phyloP scores from a whole-genome alignment of 2,888 invertebrate species.

The Drosophila vallismaia region DNA sequence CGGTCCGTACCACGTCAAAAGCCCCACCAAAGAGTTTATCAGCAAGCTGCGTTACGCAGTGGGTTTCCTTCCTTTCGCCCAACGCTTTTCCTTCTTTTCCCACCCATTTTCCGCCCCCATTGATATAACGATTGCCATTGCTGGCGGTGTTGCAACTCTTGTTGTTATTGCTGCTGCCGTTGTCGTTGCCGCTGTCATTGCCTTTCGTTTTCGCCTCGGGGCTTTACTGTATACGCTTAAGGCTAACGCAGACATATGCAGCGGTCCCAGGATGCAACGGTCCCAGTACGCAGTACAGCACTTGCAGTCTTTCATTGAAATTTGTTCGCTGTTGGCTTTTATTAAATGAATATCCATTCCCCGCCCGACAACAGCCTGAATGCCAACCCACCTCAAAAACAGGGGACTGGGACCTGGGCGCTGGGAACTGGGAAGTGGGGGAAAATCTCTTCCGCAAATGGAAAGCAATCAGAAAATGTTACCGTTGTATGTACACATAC shows the following conservation, averaged over 20 bases:
- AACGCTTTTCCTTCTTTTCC: not conserved
- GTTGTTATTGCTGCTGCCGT: constrained; percentile 6
- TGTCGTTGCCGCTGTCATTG: constrained; percentile 23
- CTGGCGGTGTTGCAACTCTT: constrained; percentile 16
- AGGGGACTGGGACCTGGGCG: not conserved
- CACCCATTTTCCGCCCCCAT: constrained; percentile 23
- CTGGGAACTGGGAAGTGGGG: constrained; percentile 1
- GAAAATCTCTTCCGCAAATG: constrained; percentile 46
- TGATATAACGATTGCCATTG: constrained; percentile 31
- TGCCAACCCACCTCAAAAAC: not conserved
- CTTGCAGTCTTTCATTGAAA: constrained; percentile 71
- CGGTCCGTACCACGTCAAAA: constrained; percentile 59
- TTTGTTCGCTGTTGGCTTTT: constrained; percentile 69
- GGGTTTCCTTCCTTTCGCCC: constrained; percentile 11
- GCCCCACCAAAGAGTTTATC: constrained; percentile 71
- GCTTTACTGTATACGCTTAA: constrained; percentile 27
- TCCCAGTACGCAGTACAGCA: constrained; percentile 28
- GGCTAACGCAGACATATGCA: constrained; percentile 35
- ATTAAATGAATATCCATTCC: constrained; percentile 71
- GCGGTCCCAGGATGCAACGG: constrained; percentile 19
- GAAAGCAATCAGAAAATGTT: constrained; percentile 62
- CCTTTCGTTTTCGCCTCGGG: constrained; percentile 13
- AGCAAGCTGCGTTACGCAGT: constrained; percentile 46
- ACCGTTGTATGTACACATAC: constrained; percentile 32
- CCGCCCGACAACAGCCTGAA: constrained; percentile 8